Percentiles rank a stretch among this genome's conserved stretches.
Evolutionary conservation across 92 coral and sea anemone genomes (phyloP).

Genomic region (Actinernus sp.): DNA sequence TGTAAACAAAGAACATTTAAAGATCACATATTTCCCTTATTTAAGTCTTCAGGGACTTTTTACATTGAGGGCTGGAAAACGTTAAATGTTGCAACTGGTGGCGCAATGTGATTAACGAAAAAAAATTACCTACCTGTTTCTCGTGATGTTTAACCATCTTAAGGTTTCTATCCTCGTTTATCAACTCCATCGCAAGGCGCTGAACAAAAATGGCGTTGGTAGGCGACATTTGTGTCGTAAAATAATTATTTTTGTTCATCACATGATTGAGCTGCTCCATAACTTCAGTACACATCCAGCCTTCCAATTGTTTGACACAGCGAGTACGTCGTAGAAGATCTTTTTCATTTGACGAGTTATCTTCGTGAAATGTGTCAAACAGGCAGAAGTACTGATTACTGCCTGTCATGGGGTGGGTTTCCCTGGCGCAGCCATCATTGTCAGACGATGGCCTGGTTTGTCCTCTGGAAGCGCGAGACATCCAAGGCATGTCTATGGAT

Average conservation of each 20-base stretch:
- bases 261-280: constrained; percentile 30
- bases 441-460: not conserved
- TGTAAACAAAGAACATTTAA: no score
- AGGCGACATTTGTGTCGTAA: not conserved
- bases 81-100: no score
- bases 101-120: no score
- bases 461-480: constrained; percentile 1
- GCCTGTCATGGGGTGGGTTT: constrained; percentile 10
- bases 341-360: constrained; percentile 17
- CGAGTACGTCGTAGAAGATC: constrained; percentile 37
- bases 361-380: constrained; percentile 43
- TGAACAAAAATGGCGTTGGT: not conserved
- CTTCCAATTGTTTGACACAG: no score
- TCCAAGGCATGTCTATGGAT: constrained; percentile 31
- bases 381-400: constrained; percentile 8
- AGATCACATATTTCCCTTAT: no score
- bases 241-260: constrained; percentile 15
- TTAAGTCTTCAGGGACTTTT: no score
- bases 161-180: constrained; percentile 18
- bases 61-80: no score
- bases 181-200: constrained; percentile 12
- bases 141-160: constrained; percentile 10
- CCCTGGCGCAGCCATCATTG: not conserved
- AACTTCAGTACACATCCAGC: constrained; percentile 19
- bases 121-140: constrained; percentile 27